These are phyloP conservation scores for Eutrigla gurnardus DNA, from an alignment of 2,797 vertebrate genomes.

Conservation along the genomic window DNA sequence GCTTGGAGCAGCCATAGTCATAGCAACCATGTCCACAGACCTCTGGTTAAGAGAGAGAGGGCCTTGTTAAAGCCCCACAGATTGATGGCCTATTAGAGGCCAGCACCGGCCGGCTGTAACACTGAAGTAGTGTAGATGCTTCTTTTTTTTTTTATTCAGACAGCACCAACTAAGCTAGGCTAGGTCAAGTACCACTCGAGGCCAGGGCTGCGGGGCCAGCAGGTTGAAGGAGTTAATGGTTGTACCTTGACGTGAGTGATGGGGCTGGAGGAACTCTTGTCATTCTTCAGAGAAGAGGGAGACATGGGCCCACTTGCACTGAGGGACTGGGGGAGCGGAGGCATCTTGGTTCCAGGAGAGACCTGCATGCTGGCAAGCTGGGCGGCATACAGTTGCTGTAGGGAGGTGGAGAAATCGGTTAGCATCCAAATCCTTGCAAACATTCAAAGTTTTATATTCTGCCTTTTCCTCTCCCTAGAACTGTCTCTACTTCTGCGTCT, in stretches of 20 bases:
- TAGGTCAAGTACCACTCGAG: conserved; percentile 76
- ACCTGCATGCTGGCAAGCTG: conserved; percentile 99
- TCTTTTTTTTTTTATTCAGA: conserved; percentile 64
- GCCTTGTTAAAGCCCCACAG: conserved; percentile 81
- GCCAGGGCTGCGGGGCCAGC: conserved; percentile 36
- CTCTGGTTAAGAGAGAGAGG: conserved; percentile 74
- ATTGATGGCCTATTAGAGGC: conserved; percentile 78
- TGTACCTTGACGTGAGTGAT: conserved; percentile 97
- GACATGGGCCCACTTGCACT: conserved; percentile 93
- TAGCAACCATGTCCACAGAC: conserved; percentile 84
- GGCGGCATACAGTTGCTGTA: conserved; percentile 98
- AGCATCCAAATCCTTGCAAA: conserved; percentile 82
- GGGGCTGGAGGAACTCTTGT: conserved; percentile 98
- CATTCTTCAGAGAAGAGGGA: conserved; percentile 97
- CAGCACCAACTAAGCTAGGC: conserved; percentile 48
- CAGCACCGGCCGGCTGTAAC: conserved; percentile 44
- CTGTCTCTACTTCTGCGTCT: conserved; percentile 67
- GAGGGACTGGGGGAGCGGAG: conserved; percentile 93
- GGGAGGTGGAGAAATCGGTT: conserved; percentile 81
- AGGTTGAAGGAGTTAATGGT: conserved; percentile 48
- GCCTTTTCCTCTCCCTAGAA: conserved; percentile 77
- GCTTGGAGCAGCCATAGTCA: conserved; percentile 72
- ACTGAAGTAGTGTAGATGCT: conserved; percentile 47
- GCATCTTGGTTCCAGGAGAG: conserved; percentile 99
- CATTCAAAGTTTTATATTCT: conserved; percentile 83